Base-by-base conservation (phyloP, 2,797 vertebrate species). In the Sebastes umbrosus region DNA sequence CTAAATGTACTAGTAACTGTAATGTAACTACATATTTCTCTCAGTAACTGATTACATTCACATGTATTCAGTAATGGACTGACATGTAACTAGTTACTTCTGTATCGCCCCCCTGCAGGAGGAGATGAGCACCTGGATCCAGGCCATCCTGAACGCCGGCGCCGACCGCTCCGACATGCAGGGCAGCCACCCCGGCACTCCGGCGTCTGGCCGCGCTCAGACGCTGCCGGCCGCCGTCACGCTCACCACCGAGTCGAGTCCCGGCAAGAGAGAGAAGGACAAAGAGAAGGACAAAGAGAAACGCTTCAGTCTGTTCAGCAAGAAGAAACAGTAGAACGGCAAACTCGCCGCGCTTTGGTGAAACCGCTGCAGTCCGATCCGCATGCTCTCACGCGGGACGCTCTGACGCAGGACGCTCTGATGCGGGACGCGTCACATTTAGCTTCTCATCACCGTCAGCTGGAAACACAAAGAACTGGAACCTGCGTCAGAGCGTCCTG, bases 101-200 rank as follows among this genome's bases (percentile, higher is more conserved):
- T 65, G 14, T 55, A 31, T 70, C 16, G 24, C 67, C 83, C 14
- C 75, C 64, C 66, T 72, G 13, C 92, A 99, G 98, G 98, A 99
- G 94, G 98, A 99, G 94, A 99, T 99, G 98, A 98, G 97, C 94
- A 96, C 94, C 5, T 99, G 98, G 98, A 99, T 99, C 89, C 97
- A 99, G 96, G 97, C 97, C 92, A 96, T 99, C 95, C 96, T 97
- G 84, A 97, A 95, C 1, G 96, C 97, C 31, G 95, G 96, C 87
- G 90, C 95, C 0, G 97, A 97, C 55, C 96, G 95, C 87, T 92
- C 95, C 0, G 96, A 97, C 34, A 81, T 95, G 0, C 96, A 95
- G 12, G 97, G 97, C 94, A 97, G 96, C 65, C 50, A 52, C 74
- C 98, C 98, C 84, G 97, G 97, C 91, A 99, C 97, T 77, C 98